These are phyloP conservation scores for Drosophila parvula DNA, from an alignment of 1,140 invertebrate species.

Conservation along the genomic window DNA sequence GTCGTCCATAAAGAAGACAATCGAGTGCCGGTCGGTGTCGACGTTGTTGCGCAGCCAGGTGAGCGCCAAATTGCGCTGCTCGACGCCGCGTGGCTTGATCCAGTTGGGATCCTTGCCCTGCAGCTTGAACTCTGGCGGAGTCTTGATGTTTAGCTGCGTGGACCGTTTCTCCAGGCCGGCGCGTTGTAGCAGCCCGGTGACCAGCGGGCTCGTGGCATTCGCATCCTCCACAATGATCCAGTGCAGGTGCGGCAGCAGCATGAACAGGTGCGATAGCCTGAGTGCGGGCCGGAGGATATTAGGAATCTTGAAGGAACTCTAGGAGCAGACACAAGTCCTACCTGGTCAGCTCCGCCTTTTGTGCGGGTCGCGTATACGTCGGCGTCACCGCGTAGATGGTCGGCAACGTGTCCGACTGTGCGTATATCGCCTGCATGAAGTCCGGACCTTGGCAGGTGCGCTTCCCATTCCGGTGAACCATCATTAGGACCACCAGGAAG, in stretches of 20 bases:
- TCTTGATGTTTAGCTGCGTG: slow-evolving; percentile 80
- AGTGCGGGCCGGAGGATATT: neutral
- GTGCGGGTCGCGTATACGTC: slow-evolving; percentile 94
- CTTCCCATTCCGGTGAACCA: slow-evolving; percentile 77
- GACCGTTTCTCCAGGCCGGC: slow-evolving; percentile 84
- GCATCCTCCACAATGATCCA: slow-evolving; percentile 98
- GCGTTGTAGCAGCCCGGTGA: slow-evolving; percentile 91
- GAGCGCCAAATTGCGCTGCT: slow-evolving; percentile 96
- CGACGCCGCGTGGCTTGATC: slow-evolving; percentile 96
- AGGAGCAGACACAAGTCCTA: slow-evolving; percentile 46
- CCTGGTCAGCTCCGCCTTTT: slow-evolving; percentile 97
- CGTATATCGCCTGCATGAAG: slow-evolving; percentile 81
- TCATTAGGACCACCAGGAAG: slow-evolving; percentile 69
- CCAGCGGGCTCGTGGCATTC: slow-evolving; percentile 89
- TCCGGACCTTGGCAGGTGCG: slow-evolving; percentile 71
- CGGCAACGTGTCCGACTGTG: slow-evolving; percentile 84
- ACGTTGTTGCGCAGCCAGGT: slow-evolving; percentile 92
- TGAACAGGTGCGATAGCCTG: slow-evolving; percentile 94
- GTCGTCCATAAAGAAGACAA: slow-evolving; percentile 99
- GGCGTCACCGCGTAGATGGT: slow-evolving; percentile 96
- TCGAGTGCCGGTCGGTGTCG: slow-evolving; percentile 86
- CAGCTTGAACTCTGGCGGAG: slow-evolving; percentile 88
- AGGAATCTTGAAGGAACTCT: neutral
- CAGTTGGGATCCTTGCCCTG: slow-evolving; percentile 90
- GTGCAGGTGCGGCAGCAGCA: slow-evolving; percentile 94